A percentile compares a stretch with the other conserved stretches of the same genome.
Evolutionary conservation across 2,797 vertebrate genomes (phyloP).

Genomic region (Otus scops): DNA sequence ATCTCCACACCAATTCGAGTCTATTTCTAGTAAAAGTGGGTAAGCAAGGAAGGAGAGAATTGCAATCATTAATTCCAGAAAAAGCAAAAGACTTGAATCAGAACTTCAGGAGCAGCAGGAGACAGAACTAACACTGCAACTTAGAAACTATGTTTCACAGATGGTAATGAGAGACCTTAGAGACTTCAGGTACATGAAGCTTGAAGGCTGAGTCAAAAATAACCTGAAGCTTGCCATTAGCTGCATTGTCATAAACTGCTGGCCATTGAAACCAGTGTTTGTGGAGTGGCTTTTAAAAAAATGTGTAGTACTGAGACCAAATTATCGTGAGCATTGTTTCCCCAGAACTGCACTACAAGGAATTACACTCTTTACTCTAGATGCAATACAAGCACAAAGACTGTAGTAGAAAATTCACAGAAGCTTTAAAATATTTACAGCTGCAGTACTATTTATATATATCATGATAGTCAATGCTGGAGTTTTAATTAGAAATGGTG

Average conservation of each 20-base stretch:
- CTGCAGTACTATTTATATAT: not conserved
- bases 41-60: slow-evolving; percentile 38
- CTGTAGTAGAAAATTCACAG: not conserved
- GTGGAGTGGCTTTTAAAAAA: not conserved
- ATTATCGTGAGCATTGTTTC: not conserved
- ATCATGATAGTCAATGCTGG: not conserved
- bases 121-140: not conserved
- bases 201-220: slow-evolving; percentile 39
- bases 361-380: not conserved
- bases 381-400: not conserved
- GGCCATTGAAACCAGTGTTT: not conserved
- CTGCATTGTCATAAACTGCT: not conserved
- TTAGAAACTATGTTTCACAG: slow-evolving; percentile 15
- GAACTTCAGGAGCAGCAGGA: slow-evolving; percentile 8
- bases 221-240: not conserved
- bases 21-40: not conserved
- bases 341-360: not conserved
- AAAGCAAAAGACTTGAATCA: not conserved
- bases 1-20: not conserved
- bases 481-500: not conserved
- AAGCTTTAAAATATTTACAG: slow-evolving; percentile 1
- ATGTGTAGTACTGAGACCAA: not conserved
- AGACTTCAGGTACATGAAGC: not conserved
- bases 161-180: slow-evolving; percentile 31
- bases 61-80: slow-evolving; percentile 21